phyloP scores from a whole-genome alignment of 1,140 invertebrate species.

The Trichonephila clavata region DNA sequence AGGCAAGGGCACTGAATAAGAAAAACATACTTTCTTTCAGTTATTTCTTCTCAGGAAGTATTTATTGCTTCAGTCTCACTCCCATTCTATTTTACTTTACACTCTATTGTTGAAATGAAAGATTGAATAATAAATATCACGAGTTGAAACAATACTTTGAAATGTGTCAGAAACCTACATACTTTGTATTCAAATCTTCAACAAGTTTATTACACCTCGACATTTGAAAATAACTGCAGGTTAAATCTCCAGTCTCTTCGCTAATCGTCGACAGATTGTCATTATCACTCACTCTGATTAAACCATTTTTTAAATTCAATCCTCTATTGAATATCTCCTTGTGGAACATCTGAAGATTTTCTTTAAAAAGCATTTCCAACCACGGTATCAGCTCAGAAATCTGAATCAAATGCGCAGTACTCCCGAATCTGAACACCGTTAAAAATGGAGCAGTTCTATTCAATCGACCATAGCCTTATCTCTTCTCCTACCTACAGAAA shows the following conservation, averaged over 20 bases:
- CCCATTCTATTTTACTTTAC: not conserved
- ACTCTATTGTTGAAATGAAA: conserved; percentile 21
- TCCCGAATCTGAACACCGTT: not conserved
- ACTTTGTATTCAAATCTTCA: not conserved
- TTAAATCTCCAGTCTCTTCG: not conserved
- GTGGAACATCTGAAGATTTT: not conserved
- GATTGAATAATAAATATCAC: conserved; percentile 17
- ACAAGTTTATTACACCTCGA: not conserved
- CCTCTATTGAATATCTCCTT: not conserved
- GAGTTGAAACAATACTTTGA: conserved; percentile 11
- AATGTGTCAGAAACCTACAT: conserved; percentile 28
- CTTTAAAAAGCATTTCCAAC: not conserved
- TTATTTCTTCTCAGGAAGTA: not conserved
- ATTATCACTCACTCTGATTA: not conserved
- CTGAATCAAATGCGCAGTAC: not conserved
- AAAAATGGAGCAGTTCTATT: not conserved
- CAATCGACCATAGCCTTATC: not conserved
- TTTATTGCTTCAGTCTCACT: not conserved
- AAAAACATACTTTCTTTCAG: too few relatives aligned
- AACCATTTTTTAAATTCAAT: conserved; percentile 2
- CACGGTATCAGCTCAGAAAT: not conserved
- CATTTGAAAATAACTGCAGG: not conserved
- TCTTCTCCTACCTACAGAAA: not conserved
- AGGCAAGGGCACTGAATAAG: too few relatives aligned
- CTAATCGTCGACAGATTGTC: not conserved